Evolutionary conservation across 2,888 invertebrate genomes (phyloP), one percentile per base, ranked within the genome.

Genomic region (Nomada hirtipes): DNA sequence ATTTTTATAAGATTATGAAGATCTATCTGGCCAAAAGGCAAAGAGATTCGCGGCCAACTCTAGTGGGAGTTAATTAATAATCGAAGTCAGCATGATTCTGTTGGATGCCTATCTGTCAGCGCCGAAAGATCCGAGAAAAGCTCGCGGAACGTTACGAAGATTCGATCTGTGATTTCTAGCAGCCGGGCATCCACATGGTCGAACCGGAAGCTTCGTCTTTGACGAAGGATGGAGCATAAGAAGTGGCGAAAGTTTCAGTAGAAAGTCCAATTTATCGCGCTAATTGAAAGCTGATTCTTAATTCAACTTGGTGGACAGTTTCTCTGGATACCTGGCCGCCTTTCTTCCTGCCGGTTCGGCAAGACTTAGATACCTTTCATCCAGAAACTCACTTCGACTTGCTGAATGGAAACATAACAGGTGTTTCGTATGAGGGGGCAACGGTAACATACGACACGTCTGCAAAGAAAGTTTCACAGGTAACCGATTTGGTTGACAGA

Each of bases 211-310:
- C n/a, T 70, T 64, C 29, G 61, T 82, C 85, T 57, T 69, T 69
- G 69, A 57, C 42, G 59, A 36, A 59, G 52, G 57, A 23, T 60
- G 20, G 52, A 26, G 44, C 60, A 29, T 59, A 63, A 73, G 64
- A 70, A 80, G 70, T 63, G 61, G 57, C 59, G 47, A 75, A 82
- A 82, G 63, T 81, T 82, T 76, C 23, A 42, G 15, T 15, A 18
- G 57, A 71, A 75, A 63, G 60, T 61, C 63, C 73, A 73, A 87
- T 83, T 86, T 89, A 86, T 87, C 82, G 77, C 70, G 50, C 76
- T 86, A 88, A 88, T 84, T 88, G 81, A 86, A 88, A 76, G 63
- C 60, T 61, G 75, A 84, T 69, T 89, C 60, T 87, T 89, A 86
- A 88, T 87, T 86, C 87, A 88, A 89, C 82, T 86, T 88, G 50